phyloP scores from a whole-genome alignment of 2,888 invertebrate species.

The Andrena bucephala region DNA sequence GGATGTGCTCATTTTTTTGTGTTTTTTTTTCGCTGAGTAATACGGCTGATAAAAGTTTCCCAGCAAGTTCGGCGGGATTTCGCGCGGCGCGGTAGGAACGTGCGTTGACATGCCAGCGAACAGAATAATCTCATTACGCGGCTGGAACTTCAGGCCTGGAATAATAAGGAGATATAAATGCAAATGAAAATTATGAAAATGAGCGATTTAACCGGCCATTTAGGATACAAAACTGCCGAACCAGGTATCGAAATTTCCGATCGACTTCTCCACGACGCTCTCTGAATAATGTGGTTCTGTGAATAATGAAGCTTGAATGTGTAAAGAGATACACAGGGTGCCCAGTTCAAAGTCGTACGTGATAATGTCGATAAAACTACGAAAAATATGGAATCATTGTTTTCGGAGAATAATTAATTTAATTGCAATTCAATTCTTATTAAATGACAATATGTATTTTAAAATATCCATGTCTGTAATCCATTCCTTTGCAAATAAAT shows the following conservation, averaged over 20 bases:
- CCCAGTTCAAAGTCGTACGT: too few relatives aligned
- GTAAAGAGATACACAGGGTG: too few relatives aligned
- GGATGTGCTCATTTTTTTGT: background rate
- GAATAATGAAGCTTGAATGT: too few relatives aligned
- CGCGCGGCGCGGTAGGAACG: slow-evolving; percentile 54
- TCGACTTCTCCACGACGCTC: slow-evolving; percentile 10
- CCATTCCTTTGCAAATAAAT: too few relatives aligned
- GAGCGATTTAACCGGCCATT: slow-evolving; percentile 63
- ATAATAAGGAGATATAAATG: slow-evolving; percentile 75
- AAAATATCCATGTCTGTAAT: too few relatives aligned
- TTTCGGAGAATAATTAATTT: too few relatives aligned
- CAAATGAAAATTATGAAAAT: slow-evolving; percentile 75
- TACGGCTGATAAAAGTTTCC: slow-evolving; percentile 66
- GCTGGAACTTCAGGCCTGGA: slow-evolving; percentile 61
- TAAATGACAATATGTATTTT: too few relatives aligned
- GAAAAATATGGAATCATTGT: too few relatives aligned
- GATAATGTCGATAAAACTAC: too few relatives aligned
- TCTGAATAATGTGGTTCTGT: background rate
- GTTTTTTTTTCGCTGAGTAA: slow-evolving; percentile 29
- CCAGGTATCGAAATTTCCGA: slow-evolving; percentile 49
- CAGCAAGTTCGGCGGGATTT: slow-evolving; percentile 58
- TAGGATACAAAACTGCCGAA: slow-evolving; percentile 59
- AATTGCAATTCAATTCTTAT: too few relatives aligned
- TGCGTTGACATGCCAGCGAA: slow-evolving; percentile 67
- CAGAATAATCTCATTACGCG: slow-evolving; percentile 68